Evolutionary conservation across 2,113 vertebrate genomes (phyloP), one percentile per base, ranked within the genome.

Genomic region (Sapayoa aenigma): DNA sequence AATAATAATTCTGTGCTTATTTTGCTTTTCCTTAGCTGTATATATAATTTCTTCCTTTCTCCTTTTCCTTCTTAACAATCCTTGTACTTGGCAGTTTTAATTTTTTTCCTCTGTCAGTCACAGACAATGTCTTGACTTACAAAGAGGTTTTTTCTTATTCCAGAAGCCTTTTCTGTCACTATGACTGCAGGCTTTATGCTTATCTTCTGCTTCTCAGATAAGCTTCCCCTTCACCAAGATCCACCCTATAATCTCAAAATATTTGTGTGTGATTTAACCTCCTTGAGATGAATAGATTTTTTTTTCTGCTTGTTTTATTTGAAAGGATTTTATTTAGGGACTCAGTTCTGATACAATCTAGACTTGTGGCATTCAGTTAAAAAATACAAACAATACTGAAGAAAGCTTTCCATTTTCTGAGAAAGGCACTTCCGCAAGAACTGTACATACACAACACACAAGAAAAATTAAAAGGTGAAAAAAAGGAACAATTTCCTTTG

Each of bases 121-220:
- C 55, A 87, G 84, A 35, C 41, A 74, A n/a, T 30, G 52, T 69
- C 80, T 90, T 88, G 83, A 90, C 68, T 95, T 95, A 84, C 62
- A 93, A 87, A 84, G 39, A 76, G 56, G 52, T 88, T 27, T 93
- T 93, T 91, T 93, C 84, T 93, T 93, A 93, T 93, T 91, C 59
- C 91, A 92, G 60, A 93, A 84, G 68, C 60, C 60, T 67, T 92
- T 94, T 88, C 75, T 86, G 60, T 84, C 79, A 90, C 63, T 93
- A 46, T 93, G 85, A 85, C 88, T 95, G 68, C 75, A 92, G 79
- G 82, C 80, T 92, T 92, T 86, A 72, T 4, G 7, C 90, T 96
- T 95, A 96, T 95, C 87, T 87, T 27, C 39, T 65, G 33, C 72
- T 81, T 88, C 49, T 85, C 85, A 91, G 94, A 95, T 88, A 95